Percentiles rank a stretch among this genome's conserved stretches.
phyloP scores from a whole-genome alignment of 2,888 invertebrate species.

The Andrena marginata region DNA sequence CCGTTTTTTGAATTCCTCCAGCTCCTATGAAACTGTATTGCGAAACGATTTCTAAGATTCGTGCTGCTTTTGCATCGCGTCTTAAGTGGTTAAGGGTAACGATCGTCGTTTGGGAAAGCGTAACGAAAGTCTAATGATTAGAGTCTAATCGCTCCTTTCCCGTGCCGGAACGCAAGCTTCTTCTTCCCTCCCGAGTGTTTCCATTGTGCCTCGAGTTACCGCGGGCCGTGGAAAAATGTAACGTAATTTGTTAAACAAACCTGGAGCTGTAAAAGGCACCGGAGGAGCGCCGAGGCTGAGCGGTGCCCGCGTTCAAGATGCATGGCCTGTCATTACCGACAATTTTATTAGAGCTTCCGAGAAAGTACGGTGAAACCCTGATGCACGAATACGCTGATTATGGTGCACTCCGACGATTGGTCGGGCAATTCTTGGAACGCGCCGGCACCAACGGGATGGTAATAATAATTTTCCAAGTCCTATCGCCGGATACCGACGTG shows the following conservation, averaged over 20 bases:
- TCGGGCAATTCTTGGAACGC: constrained; percentile 50
- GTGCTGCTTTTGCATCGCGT: neutral
- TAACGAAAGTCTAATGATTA: neutral
- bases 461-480: constrained; percentile 48
- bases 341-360: constrained; percentile 60
- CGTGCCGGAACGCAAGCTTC: neutral
- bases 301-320: constrained; percentile 51
- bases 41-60: neutral
- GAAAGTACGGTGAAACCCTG: constrained; percentile 61
- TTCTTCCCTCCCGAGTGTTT: neutral
- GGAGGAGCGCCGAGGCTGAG: neutral
- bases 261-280: constrained; percentile 28
- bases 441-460: constrained; percentile 1
- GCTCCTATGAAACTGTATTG: no score
- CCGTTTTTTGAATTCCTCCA: no score
- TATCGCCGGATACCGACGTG: constrained; percentile 46
- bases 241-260: constrained; percentile 62
- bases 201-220: neutral
- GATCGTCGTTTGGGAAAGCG: constrained; percentile 24
- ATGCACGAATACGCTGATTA: constrained; percentile 60
- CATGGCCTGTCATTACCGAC: constrained; percentile 58
- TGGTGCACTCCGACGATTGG: constrained; percentile 40
- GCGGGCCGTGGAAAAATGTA: constrained; percentile 36
- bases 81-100: neutral
- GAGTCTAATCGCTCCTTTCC: constrained; percentile 16